phyloP scores from a whole-genome alignment of 1,140 invertebrate genomes.

The Diorhabda sublineata region DNA sequence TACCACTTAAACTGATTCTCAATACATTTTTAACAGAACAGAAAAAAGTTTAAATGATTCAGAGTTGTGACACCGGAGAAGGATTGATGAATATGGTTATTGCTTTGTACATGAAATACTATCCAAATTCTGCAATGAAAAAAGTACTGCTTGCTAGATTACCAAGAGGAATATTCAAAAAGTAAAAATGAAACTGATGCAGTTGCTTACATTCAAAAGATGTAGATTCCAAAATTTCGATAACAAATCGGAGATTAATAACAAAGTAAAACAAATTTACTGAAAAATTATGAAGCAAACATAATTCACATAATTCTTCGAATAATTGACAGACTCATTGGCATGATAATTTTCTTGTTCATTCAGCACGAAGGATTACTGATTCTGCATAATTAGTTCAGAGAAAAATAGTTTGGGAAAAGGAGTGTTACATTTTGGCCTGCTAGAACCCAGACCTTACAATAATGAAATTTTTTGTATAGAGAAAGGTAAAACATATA shows the following conservation, averaged over 20 bases:
- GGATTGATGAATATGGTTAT: too few relatives aligned
- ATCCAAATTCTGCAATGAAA: too few relatives aligned
- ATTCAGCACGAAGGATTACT: not conserved
- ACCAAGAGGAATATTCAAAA: too few relatives aligned
- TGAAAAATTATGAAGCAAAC: not conserved
- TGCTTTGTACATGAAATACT: too few relatives aligned
- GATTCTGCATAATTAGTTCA: not conserved
- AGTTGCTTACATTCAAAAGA: too few relatives aligned
- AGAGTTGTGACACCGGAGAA: too few relatives aligned
- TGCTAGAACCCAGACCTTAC: not conserved
- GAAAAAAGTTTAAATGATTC: too few relatives aligned
- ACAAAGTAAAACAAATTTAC: not conserved
- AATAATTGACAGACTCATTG: not conserved
- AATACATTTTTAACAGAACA: too few relatives aligned
- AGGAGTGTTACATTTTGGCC: not conserved
- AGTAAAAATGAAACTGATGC: too few relatives aligned
- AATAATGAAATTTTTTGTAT: slow-evolving; percentile 1
- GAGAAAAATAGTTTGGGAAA: not conserved
- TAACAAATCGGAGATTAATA: not conserved
- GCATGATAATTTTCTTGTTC: not conserved
- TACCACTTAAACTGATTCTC: too few relatives aligned
- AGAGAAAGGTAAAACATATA: not conserved
- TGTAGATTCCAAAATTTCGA: not conserved
- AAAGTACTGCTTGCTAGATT: too few relatives aligned
- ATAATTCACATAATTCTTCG: not conserved